These are phyloP conservation scores for Emydoidea blandingii DNA, from an alignment of 2,797 vertebrate species.

Conservation along the genomic window DNA sequence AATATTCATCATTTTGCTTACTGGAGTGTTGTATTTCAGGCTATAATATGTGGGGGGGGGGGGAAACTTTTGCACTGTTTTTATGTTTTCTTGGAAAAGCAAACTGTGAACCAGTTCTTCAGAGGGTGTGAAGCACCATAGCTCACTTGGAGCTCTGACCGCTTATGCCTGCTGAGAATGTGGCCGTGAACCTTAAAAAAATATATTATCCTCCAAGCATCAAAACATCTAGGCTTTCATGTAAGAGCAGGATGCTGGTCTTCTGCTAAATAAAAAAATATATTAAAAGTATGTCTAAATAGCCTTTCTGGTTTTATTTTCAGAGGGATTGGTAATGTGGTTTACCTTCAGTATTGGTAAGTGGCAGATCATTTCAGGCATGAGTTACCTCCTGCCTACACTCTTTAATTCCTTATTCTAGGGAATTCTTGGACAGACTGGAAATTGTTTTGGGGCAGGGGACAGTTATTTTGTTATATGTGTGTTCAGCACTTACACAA, in stretches of 20 bases:
- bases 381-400: background rate
- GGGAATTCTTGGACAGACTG: background rate
- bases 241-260: background rate
- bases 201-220: background rate
- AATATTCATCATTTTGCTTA: slow-evolving; percentile 58
- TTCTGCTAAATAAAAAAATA: background rate
- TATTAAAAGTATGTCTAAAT: too few species aligned
- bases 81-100: background rate
- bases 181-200: background rate
- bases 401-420: background rate
- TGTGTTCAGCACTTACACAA: accelerated
- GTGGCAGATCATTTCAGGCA: background rate
- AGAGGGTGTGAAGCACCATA: background rate
- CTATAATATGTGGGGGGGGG: background rate
- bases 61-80: background rate
- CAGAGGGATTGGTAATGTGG: background rate
- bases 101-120: background rate
- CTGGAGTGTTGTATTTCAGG: slow-evolving; percentile 34
- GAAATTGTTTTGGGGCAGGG: background rate
- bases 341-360: background rate
- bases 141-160: background rate
- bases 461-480: background rate
- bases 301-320: background rate
- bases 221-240: background rate
- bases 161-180: background rate